These are phyloP conservation scores for Ceramica pisi DNA, from an alignment of 2,888 invertebrate species.

Conservation along the genomic window DNA sequence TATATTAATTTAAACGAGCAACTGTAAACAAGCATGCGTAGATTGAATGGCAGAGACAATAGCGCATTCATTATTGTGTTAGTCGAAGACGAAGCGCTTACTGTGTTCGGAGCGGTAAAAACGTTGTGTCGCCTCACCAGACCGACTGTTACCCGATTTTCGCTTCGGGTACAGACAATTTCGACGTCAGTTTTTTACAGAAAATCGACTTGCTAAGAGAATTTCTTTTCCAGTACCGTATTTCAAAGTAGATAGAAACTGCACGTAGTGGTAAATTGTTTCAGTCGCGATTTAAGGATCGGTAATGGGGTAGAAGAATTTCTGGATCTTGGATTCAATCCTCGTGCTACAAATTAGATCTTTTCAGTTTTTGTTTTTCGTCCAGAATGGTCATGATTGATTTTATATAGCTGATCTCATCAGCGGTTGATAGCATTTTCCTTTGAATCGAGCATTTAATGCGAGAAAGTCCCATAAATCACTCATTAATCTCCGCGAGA, in stretches of 20 bases:
- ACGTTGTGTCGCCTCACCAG: conserved; percentile 60
- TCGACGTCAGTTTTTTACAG: conserved; percentile 69
- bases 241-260: conserved; percentile 51
- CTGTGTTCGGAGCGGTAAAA: conserved; percentile 59
- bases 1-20: conserved; percentile 56
- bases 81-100: conserved; percentile 56
- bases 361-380: conserved; percentile 38
- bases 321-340: conserved; percentile 35
- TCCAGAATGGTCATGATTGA: conserved; percentile 44
- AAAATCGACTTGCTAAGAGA: conserved; percentile 32
- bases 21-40: conserved; percentile 56
- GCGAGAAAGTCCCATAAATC: conserved; percentile 1
- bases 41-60: conserved; percentile 70
- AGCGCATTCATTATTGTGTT: conserved; percentile 74
- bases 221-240: conserved; percentile 64
- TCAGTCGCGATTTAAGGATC: conserved; percentile 44
- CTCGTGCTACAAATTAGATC: conserved; percentile 39
- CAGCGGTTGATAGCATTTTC: conserved; percentile 15
- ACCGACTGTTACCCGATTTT: conserved; percentile 58
- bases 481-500: not conserved
- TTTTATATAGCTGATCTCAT: conserved; percentile 41
- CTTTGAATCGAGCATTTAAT: conserved; percentile 2
- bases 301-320: conserved; percentile 43
- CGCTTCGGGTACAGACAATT: conserved; percentile 66
- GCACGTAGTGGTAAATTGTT: conserved; percentile 33